Evolutionary conservation across 2,888 invertebrate genomes (phyloP).

Genomic region (Diploptera punctata): DNA sequence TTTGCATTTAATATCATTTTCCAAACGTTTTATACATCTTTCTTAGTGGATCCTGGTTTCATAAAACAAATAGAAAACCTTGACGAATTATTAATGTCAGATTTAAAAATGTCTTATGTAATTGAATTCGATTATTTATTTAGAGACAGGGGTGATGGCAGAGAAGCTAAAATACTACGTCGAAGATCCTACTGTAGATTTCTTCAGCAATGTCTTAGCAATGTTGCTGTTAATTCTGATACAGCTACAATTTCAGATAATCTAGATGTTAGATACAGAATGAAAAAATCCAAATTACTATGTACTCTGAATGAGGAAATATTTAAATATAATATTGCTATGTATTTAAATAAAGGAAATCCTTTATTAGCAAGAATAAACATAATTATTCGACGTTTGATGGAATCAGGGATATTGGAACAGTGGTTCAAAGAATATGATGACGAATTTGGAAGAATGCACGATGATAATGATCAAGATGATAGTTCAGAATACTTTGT

Average conservation of each 20-base stretch:
- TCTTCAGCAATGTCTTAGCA: not conserved
- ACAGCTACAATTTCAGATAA: not conserved
- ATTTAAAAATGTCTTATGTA: not conserved
- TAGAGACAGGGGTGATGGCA: not conserved
- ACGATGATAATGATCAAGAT: not conserved
- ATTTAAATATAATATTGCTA: not conserved
- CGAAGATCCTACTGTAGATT: not conserved
- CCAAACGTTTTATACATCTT: not conserved
- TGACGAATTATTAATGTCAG: not conserved
- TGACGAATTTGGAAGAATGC: not conserved
- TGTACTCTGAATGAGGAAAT: not conserved
- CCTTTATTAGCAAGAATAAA: not conserved
- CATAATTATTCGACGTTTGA: not conserved
- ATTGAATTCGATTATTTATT: not conserved
- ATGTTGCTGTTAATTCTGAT: not conserved
- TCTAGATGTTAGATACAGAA: not conserved
- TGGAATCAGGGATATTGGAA: not conserved
- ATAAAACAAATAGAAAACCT: not conserved
- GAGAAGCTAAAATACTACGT: not conserved
- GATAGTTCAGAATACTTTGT: not conserved
- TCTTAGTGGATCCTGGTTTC: not conserved
- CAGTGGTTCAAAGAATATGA: not conserved
- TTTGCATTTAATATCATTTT: not conserved
- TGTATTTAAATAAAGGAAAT: not conserved
- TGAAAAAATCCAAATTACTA: not conserved